Base-by-base conservation (phyloP, 2,888 invertebrate genomes). In the Druceiella hillmani region DNA sequence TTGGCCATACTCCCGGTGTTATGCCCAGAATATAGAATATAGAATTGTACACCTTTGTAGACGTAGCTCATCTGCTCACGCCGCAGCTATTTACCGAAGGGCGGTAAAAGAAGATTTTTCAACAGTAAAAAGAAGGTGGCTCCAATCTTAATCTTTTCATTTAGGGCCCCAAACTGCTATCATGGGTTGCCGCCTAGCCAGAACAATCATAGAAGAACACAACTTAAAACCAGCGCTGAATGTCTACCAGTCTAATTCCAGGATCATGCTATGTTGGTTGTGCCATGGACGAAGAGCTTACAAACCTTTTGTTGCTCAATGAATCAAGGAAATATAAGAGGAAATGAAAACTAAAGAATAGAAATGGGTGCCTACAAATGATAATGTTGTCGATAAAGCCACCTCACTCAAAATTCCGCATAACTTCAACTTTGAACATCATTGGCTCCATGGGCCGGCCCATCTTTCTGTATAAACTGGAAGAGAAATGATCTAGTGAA, bases 261-360 rank as follows among this genome's bases (percentile, higher is more conserved):
- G 36, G 2, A 42, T 40, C 1, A 40, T 40, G 3, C 32, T 46
- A 3, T 14, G 36, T 1, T 47, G 47, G 47, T 4, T 47, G 3
- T 17, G 36, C 7, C 11, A 40, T 3, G 43, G 33, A 1, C 37
- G 38, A 3, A 31, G 43, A 1, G 13, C 24, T 2, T 43, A 32
- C 29, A 40, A 39, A 10, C n/a, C 41, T 0, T 47, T 40, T 17
- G 47, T 47, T 2, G 47, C 45, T 1, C 43, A 47, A 17, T 11
- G 42, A 4, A 5, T 47, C 1, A 41, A 39, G 6, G 47, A 43
- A 30, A 35, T 43, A 5, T 36, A 43, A 36, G 46, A 44, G 7
- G 3, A 28, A 1, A 33, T 41, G 0, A 33, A 25, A n/a, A 10
- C 24, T 7, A 15, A 2, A 3, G 38, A 40, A 3, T 46, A 41